Conservation (phyloP, 2,888 invertebrate species). For the Hypomecis atomaria region DNA sequence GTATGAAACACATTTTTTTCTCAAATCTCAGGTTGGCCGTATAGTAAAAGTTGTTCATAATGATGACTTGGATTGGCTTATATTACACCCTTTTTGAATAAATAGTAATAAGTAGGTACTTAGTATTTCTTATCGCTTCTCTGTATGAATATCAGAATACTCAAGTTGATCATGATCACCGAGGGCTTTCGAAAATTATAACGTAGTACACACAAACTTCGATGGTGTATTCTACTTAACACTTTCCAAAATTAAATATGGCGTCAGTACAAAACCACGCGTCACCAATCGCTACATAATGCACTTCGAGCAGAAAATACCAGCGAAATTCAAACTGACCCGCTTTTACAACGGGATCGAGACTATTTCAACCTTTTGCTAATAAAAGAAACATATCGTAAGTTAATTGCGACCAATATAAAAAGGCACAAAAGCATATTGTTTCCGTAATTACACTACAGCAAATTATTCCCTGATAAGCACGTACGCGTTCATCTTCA, state of each 20-base stretch:
- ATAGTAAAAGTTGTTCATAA: too few species aligned
- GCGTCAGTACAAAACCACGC: neutral
- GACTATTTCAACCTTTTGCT: slow-evolving; percentile 8
- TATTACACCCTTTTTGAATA: too few species aligned
- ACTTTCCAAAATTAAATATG: neutral
- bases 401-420: slow-evolving; percentile 4
- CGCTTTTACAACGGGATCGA: slow-evolving; percentile 8
- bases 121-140: too few species aligned
- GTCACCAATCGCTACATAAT: neutral
- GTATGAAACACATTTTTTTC: too few species aligned
- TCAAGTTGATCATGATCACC: too few species aligned
- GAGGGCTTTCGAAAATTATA: too few species aligned
- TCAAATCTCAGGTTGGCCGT: too few species aligned
- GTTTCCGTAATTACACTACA: slow-evolving; percentile 25
- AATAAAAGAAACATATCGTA: slow-evolving; percentile 17
- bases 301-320: neutral
- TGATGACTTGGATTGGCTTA: too few species aligned
- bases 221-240: too few species aligned
- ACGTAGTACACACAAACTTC: too few species aligned
- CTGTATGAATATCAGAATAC: too few species aligned
- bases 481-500: slow-evolving; percentile 23
- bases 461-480: slow-evolving; percentile 28
- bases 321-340: neutral
- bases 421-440: slow-evolving; percentile 27
- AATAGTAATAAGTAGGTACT: too few species aligned